Percentiles rank a stretch among this genome's conserved stretches.
Conservation (phyloP, 2,888 invertebrate species). For the Cephus nigrinus region DNA sequence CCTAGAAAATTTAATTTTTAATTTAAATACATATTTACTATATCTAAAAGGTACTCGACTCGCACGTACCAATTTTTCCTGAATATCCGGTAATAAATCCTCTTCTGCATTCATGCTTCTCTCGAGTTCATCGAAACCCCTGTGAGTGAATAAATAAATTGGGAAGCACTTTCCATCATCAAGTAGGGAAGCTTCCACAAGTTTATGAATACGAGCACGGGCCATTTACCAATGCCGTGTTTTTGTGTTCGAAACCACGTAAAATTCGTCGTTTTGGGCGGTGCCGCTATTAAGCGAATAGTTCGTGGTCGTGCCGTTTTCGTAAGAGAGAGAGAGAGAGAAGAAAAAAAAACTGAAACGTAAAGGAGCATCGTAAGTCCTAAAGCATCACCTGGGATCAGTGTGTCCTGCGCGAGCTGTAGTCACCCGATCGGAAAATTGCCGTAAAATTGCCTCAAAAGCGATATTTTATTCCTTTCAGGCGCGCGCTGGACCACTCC, state of each 20-base stretch:
- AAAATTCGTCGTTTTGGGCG: conserved; percentile 37
- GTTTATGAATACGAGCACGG: conserved; percentile 29
- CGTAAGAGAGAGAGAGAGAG: background rate
- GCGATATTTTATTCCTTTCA: conserved; percentile 62
- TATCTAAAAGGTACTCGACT: background rate
- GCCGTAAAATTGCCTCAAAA: conserved; percentile 64
- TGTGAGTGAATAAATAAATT: background rate
- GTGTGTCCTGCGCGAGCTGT: conserved; percentile 17
- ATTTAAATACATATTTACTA: background rate
- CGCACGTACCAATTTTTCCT: background rate
- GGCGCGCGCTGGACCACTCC: conserved; percentile 29
- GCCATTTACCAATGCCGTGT: conserved; percentile 36
- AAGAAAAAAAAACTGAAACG: background rate
- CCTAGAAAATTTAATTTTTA: background rate
- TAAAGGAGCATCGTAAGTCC: background rate
- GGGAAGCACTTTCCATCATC: background rate
- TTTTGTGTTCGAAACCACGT: conserved; percentile 43
- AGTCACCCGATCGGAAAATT: conserved; percentile 61
- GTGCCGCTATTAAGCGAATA: conserved; percentile 22
- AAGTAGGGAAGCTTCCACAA: background rate
- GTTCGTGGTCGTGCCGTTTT: conserved; percentile 18
- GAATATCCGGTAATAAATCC: background rate
- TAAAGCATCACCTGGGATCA: conserved; percentile 11
- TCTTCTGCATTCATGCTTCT: background rate
- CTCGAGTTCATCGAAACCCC: background rate